Percentiles rank a stretch among this genome's conserved stretches.
phyloP scores from a whole-genome alignment of 2,888 invertebrate genomes.

The Tridacna crocea region DNA sequence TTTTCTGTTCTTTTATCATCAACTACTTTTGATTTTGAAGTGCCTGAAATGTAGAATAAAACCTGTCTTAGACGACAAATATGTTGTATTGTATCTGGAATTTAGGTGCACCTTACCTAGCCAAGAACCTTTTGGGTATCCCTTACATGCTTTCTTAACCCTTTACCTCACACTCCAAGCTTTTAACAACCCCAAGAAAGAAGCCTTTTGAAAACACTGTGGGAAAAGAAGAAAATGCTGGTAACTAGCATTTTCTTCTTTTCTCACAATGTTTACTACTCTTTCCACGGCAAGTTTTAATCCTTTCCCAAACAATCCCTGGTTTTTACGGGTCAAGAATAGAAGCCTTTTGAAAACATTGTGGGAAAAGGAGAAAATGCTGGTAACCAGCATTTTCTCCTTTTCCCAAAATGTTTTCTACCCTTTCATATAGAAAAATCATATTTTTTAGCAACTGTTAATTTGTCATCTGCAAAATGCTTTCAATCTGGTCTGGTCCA shows the following conservation, averaged over 20 bases:
- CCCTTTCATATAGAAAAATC: no score
- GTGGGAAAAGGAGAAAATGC: not conserved
- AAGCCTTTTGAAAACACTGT: not conserved
- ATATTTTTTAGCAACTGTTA: no score
- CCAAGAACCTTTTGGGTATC: no score
- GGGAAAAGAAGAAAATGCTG: not conserved
- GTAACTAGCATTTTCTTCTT: not conserved
- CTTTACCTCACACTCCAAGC: no score
- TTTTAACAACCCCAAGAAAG: not conserved
- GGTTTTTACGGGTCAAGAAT: no score
- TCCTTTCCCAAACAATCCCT: not conserved
- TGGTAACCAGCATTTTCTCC: not conserved
- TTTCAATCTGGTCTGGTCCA: no score
- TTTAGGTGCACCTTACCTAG: no score
- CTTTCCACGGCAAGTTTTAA: not conserved
- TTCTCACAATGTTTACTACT: not conserved
- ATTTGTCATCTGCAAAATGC: no score
- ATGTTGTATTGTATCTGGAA: no score
- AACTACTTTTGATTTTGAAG: conserved; percentile 27
- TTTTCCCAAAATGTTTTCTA: not conserved
- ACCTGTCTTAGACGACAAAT: no score
- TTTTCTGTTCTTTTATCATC: not conserved
- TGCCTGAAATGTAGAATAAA: conserved; percentile 1
- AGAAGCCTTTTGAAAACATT: not conserved
- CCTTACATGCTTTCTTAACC: no score